Base-by-base conservation (phyloP, 2,888 invertebrate genomes). In the Hyposoter dolosus region DNA sequence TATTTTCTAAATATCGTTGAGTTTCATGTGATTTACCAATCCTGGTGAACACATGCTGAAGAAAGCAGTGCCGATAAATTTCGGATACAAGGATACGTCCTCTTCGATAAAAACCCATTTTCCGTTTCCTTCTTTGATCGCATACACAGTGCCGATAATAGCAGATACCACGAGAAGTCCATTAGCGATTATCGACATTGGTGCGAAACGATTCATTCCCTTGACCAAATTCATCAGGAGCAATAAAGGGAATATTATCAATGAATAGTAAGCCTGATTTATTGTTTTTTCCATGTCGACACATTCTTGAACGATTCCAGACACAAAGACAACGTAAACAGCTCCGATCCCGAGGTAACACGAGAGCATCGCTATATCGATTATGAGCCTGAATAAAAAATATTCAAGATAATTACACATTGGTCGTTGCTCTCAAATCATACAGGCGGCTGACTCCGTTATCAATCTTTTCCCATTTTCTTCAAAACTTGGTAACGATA, bases 31-130 rank as follows among this genome's bases (percentile, higher is more conserved):
- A 60, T 65, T 68, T 76, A 91, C 92, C 86, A 92, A 72, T 72
- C 90, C 91, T 0, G 91, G 91, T 0, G 91, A 91, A 45, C 87
- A 87, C 84, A 92, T 86, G 60, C 91, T 88, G 86, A 91, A 92
- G 63, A 91, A 90, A 6, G 89, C 89, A 5, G 88, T 86, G 0
- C 90, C 91, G 7, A 92, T 75, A 69, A 92, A 91, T 77, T 89
- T 90, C 0, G 91, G 90, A 78, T 92, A 92, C 3, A 81, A 23
- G 0, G 68, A 23, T 0, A 89, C 9, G n/a, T 90, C 78, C 2
- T 85, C 78, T 6, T 81, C 85, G 6, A 92, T n/a, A n/a, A 68
- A 63, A 0, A 77, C 78, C 90, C 90, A 91, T 1, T 82, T 66
- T 1, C 89, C 88, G 9, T 88, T 86, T 0, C 90, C 89, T 17